Base-by-base conservation (phyloP, 2,888 invertebrate species). In the Elysia crispata region DNA sequence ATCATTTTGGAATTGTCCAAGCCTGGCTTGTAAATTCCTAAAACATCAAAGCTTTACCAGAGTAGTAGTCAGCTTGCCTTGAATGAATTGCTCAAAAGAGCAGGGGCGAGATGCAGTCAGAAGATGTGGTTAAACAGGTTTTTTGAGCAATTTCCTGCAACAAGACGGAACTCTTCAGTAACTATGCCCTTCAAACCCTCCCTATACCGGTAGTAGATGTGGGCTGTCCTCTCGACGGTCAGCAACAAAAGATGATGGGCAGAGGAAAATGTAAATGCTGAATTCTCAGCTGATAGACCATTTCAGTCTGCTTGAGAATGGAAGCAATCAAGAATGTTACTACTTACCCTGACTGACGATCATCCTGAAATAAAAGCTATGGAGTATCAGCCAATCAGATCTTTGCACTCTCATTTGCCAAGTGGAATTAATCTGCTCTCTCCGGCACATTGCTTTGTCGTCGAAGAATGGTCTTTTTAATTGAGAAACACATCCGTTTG, bases 311-410 rank as follows among this genome's bases (percentile, higher is more conserved):
- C 86, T 54, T 94, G 86, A 94, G 94, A 92, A 90, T 93, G 91
- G 88, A 93, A 91, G 89, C 91, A 93, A 90, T 94, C 92, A 89
- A 94, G 96, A 88, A 95, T 96, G 94, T 92, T 96, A 82, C 94
- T 95, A 88, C 88, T 96, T 77, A 93, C 93, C 81, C 90, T 96
- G 83, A 96, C 95, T 5, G 96, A 97, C 93, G 96, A 96, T 20
- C 93, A 94, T 0, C 95, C 95, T 90, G 93, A 94, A 84, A 91
- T 96, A 57, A 93, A 93, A 77, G 96, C 94, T 0, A 95, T 96
- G 88, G 96, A 97, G 90, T 95, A 95, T 88, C 94, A 92, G 85
- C 94, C 94, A 1, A 91, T 93, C 6, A 85, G 90, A 18, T 81
- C 84, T 18, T 86, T 93, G 1, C 87, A 86, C 67, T 54, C 87